Evolutionary conservation across 2,113 vertebrate genomes (phyloP), one percentile per base, ranked within the genome.

Genomic region (Prochilodus magdalenae): DNA sequence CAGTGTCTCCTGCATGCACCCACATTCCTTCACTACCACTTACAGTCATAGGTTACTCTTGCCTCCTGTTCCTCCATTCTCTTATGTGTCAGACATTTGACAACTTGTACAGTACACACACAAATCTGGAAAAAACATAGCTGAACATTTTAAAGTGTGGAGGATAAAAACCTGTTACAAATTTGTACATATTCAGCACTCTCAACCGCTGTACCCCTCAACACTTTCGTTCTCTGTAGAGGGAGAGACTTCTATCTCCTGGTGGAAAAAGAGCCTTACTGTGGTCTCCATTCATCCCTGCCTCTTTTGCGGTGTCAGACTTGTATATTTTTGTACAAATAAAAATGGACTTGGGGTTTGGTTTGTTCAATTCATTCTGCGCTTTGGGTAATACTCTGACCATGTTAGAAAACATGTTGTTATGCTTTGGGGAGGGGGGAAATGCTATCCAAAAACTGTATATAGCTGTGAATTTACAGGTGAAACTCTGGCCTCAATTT

Each of bases 271-370:
- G 24, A 71, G 67, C 24, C 7, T 40, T 53, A 14, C 44, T 36
- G 33, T 47, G 40, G 62, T 36, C 60, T 66, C 51, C 62, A 12
- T 60, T 29, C 75, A 33, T 66, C 60, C 47, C 53, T 60, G 53
- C 55, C 83, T 75, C n/a, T 70, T 80, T 69, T 84, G 77, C 65
- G 60, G 72, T 75, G 71, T 78, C 77, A 8, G 44, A 59, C 44
- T 51, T 83, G 12, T 73, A 83, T 53, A 29, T 65, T 83, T 80
- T 80, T 73, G 71, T 53, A 70, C 44, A 70, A 75, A 75, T 71
- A 69, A 76, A 63, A 74, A 30, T 65, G 70, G 55, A 63, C 70
- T 80, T 74, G 73, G 79, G 60, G 53, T 82, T 27, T 60, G 33
- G 62, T 55, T 55, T 55, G 66, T 51, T 67, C 59, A 12, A 27